phyloP scores from a whole-genome alignment of 2,797 vertebrate genomes.

The Arrhamphus sclerolepis region DNA sequence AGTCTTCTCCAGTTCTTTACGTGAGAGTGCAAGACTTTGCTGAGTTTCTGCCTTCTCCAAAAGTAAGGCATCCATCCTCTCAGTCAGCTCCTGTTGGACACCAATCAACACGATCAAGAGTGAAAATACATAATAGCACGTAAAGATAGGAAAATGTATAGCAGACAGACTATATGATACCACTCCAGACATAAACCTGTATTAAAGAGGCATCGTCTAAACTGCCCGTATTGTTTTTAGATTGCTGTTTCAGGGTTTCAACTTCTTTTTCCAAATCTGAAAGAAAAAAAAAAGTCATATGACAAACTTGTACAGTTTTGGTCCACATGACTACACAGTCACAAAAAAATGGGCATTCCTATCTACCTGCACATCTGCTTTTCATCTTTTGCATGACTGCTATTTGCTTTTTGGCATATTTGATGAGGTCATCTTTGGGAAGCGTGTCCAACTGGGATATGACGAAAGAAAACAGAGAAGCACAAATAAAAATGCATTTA shows the following conservation, averaged over 20 bases:
- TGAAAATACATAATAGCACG: slow-evolving; percentile 10
- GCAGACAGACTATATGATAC: not conserved
- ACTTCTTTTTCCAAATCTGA: slow-evolving; percentile 93
- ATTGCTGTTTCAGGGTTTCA: slow-evolving; percentile 81
- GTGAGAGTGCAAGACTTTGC: slow-evolving; percentile 84
- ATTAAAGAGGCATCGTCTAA: slow-evolving; percentile 83
- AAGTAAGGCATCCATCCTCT: slow-evolving; percentile 88
- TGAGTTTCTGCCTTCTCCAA: slow-evolving; percentile 95
- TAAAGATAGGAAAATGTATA: not conserved
- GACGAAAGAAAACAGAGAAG: not conserved
- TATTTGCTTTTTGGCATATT: slow-evolving; percentile 97
- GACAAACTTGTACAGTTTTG: not conserved
- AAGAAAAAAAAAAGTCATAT: slow-evolving; percentile 22
- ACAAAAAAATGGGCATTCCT: not conserved
- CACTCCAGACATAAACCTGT: slow-evolving; percentile 80
- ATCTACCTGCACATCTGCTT: slow-evolving; percentile 88
- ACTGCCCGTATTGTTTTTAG: slow-evolving; percentile 57
- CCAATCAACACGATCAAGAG: not conserved
- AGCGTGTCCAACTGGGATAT: slow-evolving; percentile 89
- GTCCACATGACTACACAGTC: not conserved
- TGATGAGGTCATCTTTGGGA: slow-evolving; percentile 96
- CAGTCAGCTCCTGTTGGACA: slow-evolving; percentile 87
- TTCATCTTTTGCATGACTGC: slow-evolving; percentile 91
- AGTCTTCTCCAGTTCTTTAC: slow-evolving; percentile 84
- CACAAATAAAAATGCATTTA: not conserved